phyloP scores from a whole-genome alignment of 2,797 vertebrate species.

The Anguilla megastoma region DNA sequence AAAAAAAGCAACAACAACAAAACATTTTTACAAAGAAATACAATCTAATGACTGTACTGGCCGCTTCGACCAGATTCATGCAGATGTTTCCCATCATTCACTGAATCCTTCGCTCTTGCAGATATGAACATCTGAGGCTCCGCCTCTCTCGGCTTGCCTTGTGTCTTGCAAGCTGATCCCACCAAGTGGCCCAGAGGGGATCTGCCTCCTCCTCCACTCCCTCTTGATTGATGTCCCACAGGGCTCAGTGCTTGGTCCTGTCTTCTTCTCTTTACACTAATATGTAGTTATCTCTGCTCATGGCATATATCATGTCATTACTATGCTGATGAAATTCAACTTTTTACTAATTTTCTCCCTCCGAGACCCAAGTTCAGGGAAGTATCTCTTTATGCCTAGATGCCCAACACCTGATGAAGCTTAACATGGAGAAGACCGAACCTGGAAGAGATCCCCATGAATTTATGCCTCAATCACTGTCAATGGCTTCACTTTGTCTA shows the following conservation, averaged over 20 bases:
- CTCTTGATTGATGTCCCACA: not conserved
- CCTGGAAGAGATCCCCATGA: no score
- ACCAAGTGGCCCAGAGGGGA: not conserved
- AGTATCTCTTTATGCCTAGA: not conserved
- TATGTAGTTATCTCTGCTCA: not conserved
- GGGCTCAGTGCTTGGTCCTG: not conserved
- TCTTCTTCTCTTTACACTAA: not conserved
- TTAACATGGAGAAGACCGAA: no score
- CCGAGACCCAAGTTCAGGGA: not conserved
- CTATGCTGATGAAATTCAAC: not conserved
- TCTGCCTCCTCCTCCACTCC: not conserved
- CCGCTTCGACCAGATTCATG: not conserved
- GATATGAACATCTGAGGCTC: not conserved
- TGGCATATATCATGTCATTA: not conserved
- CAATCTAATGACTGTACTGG: not conserved
- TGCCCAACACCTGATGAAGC: no score
- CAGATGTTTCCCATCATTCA: not conserved
- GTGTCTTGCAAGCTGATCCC: not conserved
- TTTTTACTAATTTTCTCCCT: not conserved
- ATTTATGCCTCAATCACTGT: no score
- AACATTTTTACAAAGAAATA: not conserved
- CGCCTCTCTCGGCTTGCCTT: not conserved
- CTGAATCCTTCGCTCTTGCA: not conserved
- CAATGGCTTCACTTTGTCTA: no score
- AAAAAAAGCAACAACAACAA: not conserved